phyloP scores from a whole-genome alignment of 2,113 vertebrate genomes.

The Felis chaus region DNA sequence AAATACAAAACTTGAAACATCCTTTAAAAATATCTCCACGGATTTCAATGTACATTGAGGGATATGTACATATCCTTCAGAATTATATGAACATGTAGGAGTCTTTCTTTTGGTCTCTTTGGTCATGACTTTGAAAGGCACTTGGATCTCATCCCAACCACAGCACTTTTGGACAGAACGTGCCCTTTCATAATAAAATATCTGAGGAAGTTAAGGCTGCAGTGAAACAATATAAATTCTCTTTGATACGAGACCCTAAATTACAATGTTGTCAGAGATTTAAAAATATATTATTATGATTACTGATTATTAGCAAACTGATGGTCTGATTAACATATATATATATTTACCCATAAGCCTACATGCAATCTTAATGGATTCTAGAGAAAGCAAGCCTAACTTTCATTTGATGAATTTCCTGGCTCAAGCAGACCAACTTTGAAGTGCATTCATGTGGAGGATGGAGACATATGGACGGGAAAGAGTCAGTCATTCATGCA shows the following conservation, averaged over 20 bases:
- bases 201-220: not conserved
- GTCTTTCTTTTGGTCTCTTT: not conserved
- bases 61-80: too few relatives aligned
- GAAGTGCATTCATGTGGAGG: not conserved
- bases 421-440: not conserved
- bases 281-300: not conserved
- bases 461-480: rapidly evolving
- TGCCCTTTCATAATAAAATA: not conserved
- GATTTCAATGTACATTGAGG: not conserved
- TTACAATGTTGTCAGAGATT: not conserved
- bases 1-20: not conserved
- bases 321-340: not conserved
- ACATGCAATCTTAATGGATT: not conserved
- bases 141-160: not conserved
- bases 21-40: not conserved
- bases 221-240: not conserved
- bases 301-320: not conserved
- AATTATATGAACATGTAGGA: not conserved
- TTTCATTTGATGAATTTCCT: not conserved
- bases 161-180: not conserved
- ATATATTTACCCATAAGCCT: not conserved
- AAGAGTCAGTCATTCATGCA: not conserved
- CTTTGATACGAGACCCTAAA: not conserved
- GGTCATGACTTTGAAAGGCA: not conserved
- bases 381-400: not conserved